Evolutionary conservation across 2,888 invertebrate genomes (phyloP).

Genomic region (Hypomecis punctinalis): DNA sequence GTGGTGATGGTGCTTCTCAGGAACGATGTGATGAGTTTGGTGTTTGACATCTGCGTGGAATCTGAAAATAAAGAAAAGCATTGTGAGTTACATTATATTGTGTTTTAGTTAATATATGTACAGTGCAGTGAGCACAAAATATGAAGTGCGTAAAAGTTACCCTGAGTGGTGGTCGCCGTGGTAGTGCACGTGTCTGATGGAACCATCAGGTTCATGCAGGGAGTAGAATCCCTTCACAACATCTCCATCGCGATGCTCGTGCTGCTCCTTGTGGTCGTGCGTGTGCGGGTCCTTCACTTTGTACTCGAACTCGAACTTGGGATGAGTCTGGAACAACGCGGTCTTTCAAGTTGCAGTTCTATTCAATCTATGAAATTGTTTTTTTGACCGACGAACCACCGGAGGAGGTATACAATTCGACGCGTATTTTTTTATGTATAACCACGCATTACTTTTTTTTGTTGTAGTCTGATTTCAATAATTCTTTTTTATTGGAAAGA

Average conservation of each 20-base stretch:
- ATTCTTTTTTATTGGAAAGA: too few species aligned
- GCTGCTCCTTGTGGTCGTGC: constrained; percentile 65
- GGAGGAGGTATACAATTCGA: too few species aligned
- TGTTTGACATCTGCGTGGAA: constrained; percentile 55
- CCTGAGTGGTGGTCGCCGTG: constrained; percentile 41
- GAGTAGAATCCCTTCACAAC: constrained; percentile 46
- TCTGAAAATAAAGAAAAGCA: constrained; percentile 20
- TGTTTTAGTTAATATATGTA: too few species aligned
- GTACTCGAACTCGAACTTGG: constrained; percentile 60
- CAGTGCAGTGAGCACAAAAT: too few species aligned
- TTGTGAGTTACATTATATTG: too few species aligned
- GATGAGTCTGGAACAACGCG: constrained; percentile 37
- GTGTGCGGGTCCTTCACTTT: constrained; percentile 72
- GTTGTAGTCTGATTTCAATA: too few species aligned
- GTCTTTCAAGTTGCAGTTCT: not conserved
- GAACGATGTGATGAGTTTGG: constrained; percentile 45
- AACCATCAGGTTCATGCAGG: constrained; percentile 42
- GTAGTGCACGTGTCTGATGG: constrained; percentile 40
- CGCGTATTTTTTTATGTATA: too few species aligned
- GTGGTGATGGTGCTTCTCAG: constrained; percentile 37
- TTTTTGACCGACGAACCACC: too few species aligned
- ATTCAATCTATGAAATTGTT: not conserved
- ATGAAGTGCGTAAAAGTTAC: constrained; percentile 44
- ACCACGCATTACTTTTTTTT: too few species aligned
- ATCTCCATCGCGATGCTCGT: constrained; percentile 65